Conservation (phyloP, 1,140 invertebrate species). For the Chironomus striatipennis region DNA sequence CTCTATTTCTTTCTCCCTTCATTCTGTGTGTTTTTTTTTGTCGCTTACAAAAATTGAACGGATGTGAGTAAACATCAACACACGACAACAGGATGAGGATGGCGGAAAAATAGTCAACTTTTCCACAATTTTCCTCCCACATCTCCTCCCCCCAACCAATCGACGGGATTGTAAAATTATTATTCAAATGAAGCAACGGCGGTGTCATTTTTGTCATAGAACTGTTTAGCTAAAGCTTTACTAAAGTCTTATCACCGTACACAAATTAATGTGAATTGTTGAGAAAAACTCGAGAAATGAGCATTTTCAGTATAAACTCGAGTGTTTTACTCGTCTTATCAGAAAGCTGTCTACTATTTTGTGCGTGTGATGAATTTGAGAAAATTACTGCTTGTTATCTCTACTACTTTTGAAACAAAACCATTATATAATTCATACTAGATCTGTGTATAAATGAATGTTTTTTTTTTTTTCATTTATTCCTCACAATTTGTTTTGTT, state of each 20-base stretch:
- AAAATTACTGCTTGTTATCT: conserved; percentile 1
- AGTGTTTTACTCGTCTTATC: neutral
- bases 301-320: neutral
- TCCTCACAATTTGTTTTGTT: too few relatives aligned
- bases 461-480: too few relatives aligned
- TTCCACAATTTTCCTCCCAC: neutral
- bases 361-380: conserved; percentile 6
- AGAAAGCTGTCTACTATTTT: conserved; percentile 1
- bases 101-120: too few relatives aligned
- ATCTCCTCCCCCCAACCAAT: neutral
- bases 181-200: neutral
- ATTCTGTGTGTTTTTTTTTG: too few relatives aligned
- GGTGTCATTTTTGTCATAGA: neutral
- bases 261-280: neutral
- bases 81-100: too few relatives aligned
- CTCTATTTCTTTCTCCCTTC: too few relatives aligned
- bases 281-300: neutral
- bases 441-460: neutral
- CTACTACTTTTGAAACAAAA: neutral
- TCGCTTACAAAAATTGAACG: too few relatives aligned
- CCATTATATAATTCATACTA: neutral
- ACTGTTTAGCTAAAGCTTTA: neutral
- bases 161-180: neutral
- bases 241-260: neutral
- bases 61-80: too few relatives aligned